phyloP scores from a whole-genome alignment of 1,140 invertebrate species.

The Nephotettix cincticeps region DNA sequence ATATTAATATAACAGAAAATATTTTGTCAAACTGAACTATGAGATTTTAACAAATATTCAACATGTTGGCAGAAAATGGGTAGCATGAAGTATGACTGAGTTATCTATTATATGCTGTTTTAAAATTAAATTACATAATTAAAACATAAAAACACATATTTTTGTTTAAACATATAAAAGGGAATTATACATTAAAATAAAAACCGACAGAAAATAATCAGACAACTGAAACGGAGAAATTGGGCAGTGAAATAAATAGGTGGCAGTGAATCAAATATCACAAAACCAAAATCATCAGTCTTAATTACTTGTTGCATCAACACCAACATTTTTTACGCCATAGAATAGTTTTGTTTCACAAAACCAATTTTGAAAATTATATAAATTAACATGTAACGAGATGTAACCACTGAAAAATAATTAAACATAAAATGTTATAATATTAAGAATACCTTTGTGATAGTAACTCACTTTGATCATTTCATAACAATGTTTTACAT shows the following conservation, averaged over 20 bases:
- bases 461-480: background rate
- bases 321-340: constrained; percentile 1
- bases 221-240: background rate
- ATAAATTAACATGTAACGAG: background rate
- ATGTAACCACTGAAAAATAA: background rate
- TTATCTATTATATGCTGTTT: too few species aligned
- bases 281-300: constrained; percentile 10
- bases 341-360: background rate
- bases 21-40: too few species aligned
- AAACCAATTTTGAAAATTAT: background rate
- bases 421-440: background rate
- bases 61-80: too few species aligned
- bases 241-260: background rate
- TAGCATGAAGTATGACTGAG: too few species aligned
- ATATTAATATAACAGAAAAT: too few species aligned
- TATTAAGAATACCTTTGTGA: too few species aligned
- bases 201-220: background rate
- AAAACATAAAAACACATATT: background rate
- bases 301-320: background rate
- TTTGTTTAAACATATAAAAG: background rate
- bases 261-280: constrained; percentile 12
- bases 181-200: background rate
- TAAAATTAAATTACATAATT: too few species aligned
- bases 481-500: background rate
- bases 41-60: too few species aligned